Evolutionary conservation across 1,140 invertebrate genomes (phyloP).

Genomic region (Formica selysi): DNA sequence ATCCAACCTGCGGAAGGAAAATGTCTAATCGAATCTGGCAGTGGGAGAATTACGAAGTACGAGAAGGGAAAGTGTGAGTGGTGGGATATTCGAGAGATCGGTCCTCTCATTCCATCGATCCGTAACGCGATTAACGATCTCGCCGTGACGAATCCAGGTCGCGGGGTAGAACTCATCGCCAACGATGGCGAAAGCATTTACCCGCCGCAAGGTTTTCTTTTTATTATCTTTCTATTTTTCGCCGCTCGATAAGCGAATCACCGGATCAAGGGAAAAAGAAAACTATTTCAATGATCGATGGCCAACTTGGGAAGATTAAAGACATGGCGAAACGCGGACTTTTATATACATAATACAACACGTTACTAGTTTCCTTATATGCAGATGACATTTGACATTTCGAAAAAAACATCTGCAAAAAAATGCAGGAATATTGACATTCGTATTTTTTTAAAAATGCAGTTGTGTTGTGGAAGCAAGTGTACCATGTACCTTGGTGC

Average conservation of each 20-base stretch:
- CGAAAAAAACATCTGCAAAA: conserved; percentile 22
- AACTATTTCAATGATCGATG: conserved; percentile 42
- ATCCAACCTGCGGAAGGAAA: conserved; percentile 58
- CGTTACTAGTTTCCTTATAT: neutral
- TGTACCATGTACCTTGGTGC: neutral
- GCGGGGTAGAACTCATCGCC: neutral
- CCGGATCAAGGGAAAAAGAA: neutral
- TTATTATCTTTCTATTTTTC: conserved; percentile 13
- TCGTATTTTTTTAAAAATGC: conserved; percentile 10
- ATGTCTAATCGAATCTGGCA: conserved; percentile 63
- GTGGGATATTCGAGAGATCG: conserved; percentile 36
- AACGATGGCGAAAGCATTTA: conserved; percentile 23
- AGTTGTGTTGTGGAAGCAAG: neutral
- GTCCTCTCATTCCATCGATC: conserved; percentile 7
- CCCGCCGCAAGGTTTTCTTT: conserved; percentile 16
- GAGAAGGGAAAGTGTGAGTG: conserved; percentile 37
- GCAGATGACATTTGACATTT: conserved; percentile 9
- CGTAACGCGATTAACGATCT: conserved; percentile 56
- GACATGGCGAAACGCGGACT: neutral
- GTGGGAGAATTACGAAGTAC: conserved; percentile 61
- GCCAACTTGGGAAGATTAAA: conserved; percentile 31
- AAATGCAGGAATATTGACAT: neutral
- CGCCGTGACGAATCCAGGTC: conserved; percentile 23
- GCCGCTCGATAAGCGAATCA: conserved; percentile 38
- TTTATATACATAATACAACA: conserved; percentile 9